These are phyloP conservation scores for Microchirus variegatus DNA, from an alignment of 2,797 vertebrate species.

Conservation along the genomic window DNA sequence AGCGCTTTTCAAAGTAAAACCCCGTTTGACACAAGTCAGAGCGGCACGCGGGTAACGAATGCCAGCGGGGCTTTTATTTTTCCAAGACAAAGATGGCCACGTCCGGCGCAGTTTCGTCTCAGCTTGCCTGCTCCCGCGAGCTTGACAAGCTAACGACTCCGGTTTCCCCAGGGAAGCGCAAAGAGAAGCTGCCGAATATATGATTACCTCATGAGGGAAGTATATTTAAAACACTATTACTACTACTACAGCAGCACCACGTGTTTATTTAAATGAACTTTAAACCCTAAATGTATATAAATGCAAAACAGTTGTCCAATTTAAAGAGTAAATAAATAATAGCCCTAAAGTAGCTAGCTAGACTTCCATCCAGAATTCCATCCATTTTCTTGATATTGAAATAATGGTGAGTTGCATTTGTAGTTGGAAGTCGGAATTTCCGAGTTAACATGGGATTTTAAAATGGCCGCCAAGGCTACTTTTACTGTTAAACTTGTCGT, in stretches of 20 bases:
- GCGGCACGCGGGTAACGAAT: accelerated
- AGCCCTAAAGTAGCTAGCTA: too few species aligned
- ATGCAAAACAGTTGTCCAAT: too few species aligned
- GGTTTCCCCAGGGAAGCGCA: slow-evolving; percentile 48
- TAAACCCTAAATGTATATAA: too few species aligned
- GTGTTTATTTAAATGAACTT: too few species aligned
- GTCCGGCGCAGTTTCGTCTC: neutral
- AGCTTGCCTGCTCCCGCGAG: neutral
- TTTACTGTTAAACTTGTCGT: too few species aligned
- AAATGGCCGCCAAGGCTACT: too few species aligned
- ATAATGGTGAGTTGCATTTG: too few species aligned
- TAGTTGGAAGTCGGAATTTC: too few species aligned
- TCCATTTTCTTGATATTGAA: too few species aligned
- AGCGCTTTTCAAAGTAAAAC: slow-evolving; percentile 42
- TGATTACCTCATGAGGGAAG: slow-evolving; percentile 18
- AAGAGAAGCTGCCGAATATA: slow-evolving; percentile 24
- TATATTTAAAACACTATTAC: slow-evolving; percentile 24
- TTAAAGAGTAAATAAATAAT: too few species aligned
- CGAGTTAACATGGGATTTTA: too few species aligned
- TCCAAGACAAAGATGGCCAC: accelerated
- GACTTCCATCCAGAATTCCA: too few species aligned
- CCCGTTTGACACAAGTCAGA: accelerated
- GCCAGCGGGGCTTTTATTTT: slow-evolving; percentile 38
- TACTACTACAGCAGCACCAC: neutral
- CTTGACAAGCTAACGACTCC: slow-evolving; percentile 25